Conservation (phyloP, 2,888 invertebrate species). For the Phasia obesa region DNA sequence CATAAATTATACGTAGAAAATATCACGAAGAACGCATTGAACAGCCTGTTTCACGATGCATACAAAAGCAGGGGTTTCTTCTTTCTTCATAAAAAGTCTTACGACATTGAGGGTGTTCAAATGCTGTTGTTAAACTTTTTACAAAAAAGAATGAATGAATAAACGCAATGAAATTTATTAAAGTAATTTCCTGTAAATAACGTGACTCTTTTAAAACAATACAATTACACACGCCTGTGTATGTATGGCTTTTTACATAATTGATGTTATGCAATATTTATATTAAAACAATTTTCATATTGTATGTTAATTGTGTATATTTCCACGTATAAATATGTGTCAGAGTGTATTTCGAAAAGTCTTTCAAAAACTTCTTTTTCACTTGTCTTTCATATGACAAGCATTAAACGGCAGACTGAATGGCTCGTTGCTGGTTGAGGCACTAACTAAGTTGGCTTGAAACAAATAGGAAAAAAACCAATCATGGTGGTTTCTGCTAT, state of each 20-base stretch:
- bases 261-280: conserved; percentile 56
- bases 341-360: background rate
- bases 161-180: conserved; percentile 74
- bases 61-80: background rate
- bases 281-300: conserved; percentile 55
- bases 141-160: conserved; percentile 19
- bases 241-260: conserved; percentile 24
- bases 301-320: conserved; percentile 42
- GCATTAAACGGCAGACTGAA: conserved; percentile 14
- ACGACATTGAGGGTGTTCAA: conserved; percentile 54
- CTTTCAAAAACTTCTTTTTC: background rate
- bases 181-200: conserved; percentile 75
- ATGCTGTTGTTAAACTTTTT: conserved; percentile 47
- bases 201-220: conserved; percentile 71
- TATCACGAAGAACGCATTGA: conserved; percentile 20
- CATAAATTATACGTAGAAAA: conserved; percentile 52
- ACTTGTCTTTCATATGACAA: conserved; percentile 17
- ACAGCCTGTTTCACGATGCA: conserved; percentile 37
- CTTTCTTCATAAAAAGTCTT: background rate
- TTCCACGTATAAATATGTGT: background rate
- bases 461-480: conserved; percentile 17
- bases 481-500: conserved; percentile 54
- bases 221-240: conserved; percentile 28
- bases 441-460: conserved; percentile 5
- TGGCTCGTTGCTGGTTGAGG: conserved; percentile 40